phyloP scores from a whole-genome alignment of 2,797 vertebrate genomes.

The Erethizon dorsatum region DNA sequence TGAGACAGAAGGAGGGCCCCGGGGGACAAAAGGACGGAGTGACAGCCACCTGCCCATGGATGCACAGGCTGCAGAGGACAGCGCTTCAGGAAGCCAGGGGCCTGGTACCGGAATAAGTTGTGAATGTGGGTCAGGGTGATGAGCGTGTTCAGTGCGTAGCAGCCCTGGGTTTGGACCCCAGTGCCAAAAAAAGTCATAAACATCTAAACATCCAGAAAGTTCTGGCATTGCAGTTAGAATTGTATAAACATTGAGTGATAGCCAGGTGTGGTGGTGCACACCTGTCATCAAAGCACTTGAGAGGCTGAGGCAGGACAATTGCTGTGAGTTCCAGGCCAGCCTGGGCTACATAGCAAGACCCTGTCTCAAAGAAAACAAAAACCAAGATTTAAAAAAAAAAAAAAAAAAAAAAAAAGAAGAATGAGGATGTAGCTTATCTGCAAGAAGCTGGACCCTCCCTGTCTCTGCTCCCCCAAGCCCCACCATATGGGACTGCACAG shows the following conservation, averaged over 20 bases:
- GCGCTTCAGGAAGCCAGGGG: background rate
- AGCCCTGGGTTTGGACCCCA: too few relatives aligned
- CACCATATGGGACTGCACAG: background rate
- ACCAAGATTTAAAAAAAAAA: background rate
- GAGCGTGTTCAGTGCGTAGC: background rate
- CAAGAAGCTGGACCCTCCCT: background rate
- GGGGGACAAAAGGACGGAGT: background rate
- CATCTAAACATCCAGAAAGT: background rate
- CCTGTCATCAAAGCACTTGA: background rate
- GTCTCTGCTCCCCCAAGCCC: background rate
- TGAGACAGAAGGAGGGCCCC: background rate
- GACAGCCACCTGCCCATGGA: background rate
- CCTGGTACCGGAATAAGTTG: background rate
- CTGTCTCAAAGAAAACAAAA: background rate
- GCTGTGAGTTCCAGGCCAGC: background rate
- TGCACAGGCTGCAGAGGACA: background rate
- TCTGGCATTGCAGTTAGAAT: background rate
- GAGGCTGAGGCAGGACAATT: background rate
- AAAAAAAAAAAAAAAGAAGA: too few relatives aligned
- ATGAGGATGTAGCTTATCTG: background rate
- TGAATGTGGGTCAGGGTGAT: background rate
- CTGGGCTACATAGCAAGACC: background rate
- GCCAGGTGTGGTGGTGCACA: background rate
- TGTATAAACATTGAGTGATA: background rate
- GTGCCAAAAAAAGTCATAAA: background rate